Conservation (phyloP, 2,888 invertebrate genomes). For the Phasia obesa region DNA sequence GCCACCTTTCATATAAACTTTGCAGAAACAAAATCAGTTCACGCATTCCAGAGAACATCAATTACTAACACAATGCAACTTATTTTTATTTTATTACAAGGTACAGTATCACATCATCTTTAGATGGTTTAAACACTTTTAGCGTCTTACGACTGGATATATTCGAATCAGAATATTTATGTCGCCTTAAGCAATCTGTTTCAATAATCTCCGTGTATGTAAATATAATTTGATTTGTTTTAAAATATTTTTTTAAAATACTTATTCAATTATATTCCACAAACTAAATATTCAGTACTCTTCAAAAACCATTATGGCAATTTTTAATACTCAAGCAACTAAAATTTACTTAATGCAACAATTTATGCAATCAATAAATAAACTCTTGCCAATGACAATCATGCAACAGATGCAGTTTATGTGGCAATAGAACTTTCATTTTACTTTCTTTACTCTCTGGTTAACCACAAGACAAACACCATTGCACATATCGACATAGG, state of each 20-base stretch:
- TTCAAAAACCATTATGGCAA: conserved; percentile 42
- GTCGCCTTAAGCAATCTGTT: too few species aligned
- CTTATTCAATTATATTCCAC: conserved; percentile 41
- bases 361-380: conserved; percentile 67
- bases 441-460: conserved; percentile 45
- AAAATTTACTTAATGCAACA: conserved; percentile 36
- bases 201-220: neutral
- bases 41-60: too few species aligned
- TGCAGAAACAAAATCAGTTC: too few species aligned
- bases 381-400: conserved; percentile 48
- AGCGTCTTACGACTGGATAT: too few species aligned
- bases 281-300: conserved; percentile 30
- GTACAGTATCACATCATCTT: too few species aligned
- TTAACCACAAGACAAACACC: conserved; percentile 68
- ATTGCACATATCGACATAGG: conserved; percentile 15
- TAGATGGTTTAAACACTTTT: too few species aligned
- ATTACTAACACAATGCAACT: too few species aligned
- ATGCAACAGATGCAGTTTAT: conserved; percentile 70
- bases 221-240: neutral
- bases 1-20: too few species aligned
- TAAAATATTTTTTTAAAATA: neutral
- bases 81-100: too few species aligned
- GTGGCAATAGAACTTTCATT: conserved; percentile 61
- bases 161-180: too few species aligned
- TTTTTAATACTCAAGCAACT: conserved; percentile 11